These are phyloP conservation scores for Zonitis immaculata DNA, from an alignment of 2,888 invertebrate genomes.

Conservation along the genomic window DNA sequence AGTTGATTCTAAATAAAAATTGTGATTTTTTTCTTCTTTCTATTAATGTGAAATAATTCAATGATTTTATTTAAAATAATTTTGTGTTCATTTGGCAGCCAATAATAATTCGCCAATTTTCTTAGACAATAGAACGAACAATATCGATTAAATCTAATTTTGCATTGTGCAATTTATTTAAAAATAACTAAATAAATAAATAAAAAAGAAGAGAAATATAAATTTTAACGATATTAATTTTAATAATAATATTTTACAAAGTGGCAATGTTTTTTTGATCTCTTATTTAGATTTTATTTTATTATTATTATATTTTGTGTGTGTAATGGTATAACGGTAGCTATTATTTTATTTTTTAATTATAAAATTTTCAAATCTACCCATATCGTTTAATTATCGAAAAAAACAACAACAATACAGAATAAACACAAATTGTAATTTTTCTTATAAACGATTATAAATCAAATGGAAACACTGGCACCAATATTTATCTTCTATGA, in stretches of 20 bases:
- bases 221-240: conserved; percentile 12
- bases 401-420: too few relatives aligned
- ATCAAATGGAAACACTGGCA: conserved; percentile 32
- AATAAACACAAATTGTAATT: conserved; percentile 2
- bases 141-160: conserved; percentile 7
- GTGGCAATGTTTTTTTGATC: conserved; percentile 48
- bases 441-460: conserved; percentile 15
- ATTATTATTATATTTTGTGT: conserved; percentile 18
- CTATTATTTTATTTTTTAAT: conserved; percentile 32
- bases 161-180: conserved; percentile 31
- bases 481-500: conserved; percentile 43
- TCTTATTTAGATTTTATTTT: conserved; percentile 36
- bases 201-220: too few relatives aligned
- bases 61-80: conserved; percentile 11
- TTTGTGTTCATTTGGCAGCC: conserved; percentile 41
- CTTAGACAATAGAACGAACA: conserved; percentile 17
- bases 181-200: too few relatives aligned
- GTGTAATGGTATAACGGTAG: conserved; percentile 29
- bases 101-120: conserved; percentile 26
- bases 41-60: neutral
- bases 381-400: conserved; percentile 5
- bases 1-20: neutral
- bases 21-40: neutral
- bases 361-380: neutral
- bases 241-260: conserved; percentile 33